These are phyloP conservation scores for Ceratina japonica DNA, from an alignment of 1,140 invertebrate species.

Conservation along the genomic window DNA sequence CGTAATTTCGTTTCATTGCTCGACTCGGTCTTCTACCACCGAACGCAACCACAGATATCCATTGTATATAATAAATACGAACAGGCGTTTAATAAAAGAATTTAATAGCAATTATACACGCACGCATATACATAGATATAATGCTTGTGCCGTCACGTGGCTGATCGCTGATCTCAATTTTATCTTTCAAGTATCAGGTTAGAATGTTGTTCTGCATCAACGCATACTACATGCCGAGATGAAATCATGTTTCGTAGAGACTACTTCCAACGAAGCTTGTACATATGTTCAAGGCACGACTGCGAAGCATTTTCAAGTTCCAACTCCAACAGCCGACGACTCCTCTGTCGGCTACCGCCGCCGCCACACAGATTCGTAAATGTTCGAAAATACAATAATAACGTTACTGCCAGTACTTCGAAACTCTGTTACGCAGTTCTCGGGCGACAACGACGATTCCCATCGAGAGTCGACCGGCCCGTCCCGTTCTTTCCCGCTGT, in stretches of 20 bases:
- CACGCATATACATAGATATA: no score
- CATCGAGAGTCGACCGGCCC: not conserved
- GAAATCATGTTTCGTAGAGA: constrained; percentile 7
- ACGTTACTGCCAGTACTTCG: not conserved
- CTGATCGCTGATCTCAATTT: not conserved
- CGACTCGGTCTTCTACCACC: no score
- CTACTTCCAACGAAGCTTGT: not conserved
- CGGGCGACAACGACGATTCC: constrained; percentile 20
- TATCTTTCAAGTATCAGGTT: constrained; percentile 10
- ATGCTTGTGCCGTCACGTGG: no score
- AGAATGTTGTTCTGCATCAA: constrained; percentile 2
- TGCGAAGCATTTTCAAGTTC: not conserved
- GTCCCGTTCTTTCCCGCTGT: not conserved
- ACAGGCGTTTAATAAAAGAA: no score
- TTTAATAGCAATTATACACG: no score
- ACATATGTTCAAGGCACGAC: not conserved
- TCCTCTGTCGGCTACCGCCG: no score
- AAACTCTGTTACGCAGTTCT: constrained; percentile 32
- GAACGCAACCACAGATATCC: no score
- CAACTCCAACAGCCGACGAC: no score
- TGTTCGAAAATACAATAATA: constrained; percentile 6
- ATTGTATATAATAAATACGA: no score
- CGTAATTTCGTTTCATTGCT: no score
- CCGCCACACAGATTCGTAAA: not conserved
- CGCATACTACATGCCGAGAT: not conserved